These are phyloP conservation scores for Neodontobutis hainanensis DNA, from an alignment of 2,113 vertebrate species.

Conservation along the genomic window DNA sequence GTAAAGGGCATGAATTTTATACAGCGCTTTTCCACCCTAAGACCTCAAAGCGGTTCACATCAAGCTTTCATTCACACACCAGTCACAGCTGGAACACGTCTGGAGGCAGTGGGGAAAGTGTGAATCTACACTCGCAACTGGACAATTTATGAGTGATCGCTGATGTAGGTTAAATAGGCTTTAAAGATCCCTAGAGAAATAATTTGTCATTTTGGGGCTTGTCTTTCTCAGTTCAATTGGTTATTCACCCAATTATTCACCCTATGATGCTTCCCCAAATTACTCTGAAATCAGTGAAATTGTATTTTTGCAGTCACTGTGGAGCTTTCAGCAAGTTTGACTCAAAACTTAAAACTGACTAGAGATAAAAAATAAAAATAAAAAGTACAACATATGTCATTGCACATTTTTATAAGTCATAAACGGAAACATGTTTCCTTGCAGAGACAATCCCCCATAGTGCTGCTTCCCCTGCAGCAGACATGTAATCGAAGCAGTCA, in stretches of 20 bases:
- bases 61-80: too few relatives aligned
- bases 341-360: neutral
- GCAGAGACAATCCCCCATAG: slow-evolving; percentile 2
- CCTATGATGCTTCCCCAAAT: too few relatives aligned
- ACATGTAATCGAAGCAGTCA: slow-evolving; percentile 8
- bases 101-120: too few relatives aligned
- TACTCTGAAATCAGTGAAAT: neutral
- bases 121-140: too few relatives aligned
- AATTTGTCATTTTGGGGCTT: neutral
- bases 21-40: too few relatives aligned
- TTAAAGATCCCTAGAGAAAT: neutral
- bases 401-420: slow-evolving; percentile 3
- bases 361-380: neutral
- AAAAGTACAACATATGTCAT: neutral
- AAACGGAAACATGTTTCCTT: slow-evolving; percentile 2
- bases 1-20: too few relatives aligned
- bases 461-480: slow-evolving; percentile 1
- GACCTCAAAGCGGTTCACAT: too few relatives aligned
- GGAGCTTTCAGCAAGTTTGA: neutral
- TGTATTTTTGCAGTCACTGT: neutral
- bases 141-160: too few relatives aligned
- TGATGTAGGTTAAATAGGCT: too few relatives aligned
- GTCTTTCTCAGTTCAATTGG: neutral
- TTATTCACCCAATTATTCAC: too few relatives aligned
- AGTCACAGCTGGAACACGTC: too few relatives aligned